These are phyloP conservation scores for Corythucha ciliata DNA, from an alignment of 2,888 invertebrate species.

Conservation along the genomic window DNA sequence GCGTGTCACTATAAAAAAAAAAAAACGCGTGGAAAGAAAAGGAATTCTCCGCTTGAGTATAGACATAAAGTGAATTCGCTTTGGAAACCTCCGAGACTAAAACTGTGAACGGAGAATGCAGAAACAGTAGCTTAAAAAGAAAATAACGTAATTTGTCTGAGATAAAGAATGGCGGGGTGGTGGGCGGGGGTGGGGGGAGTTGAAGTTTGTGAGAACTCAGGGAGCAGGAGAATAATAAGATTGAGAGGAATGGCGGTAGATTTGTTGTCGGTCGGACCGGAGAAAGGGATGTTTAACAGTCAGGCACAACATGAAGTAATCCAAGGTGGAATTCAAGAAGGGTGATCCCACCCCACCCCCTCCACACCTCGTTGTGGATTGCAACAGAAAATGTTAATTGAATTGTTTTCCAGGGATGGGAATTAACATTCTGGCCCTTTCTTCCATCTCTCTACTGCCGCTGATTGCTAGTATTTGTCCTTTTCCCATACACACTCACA, in stretches of 20 bases:
- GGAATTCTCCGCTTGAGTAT: no score
- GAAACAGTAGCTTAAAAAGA: no score
- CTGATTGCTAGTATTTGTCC: conserved; percentile 31
- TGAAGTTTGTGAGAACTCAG: no score
- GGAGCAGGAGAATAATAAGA: no score
- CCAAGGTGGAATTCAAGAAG: conserved; percentile 30
- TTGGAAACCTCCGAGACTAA: no score
- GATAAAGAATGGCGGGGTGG: no score
- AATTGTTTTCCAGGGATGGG: conserved; percentile 31
- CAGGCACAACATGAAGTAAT: conserved; percentile 30
- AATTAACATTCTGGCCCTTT: conserved; percentile 32
- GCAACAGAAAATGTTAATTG: conserved; percentile 33
- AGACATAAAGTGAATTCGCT: no score
- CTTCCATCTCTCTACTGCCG: conserved; percentile 21
- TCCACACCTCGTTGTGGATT: conserved; percentile 27
- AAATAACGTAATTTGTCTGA: no score
- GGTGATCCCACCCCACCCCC: conserved; percentile 14
- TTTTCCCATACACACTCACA: conserved; percentile 20
- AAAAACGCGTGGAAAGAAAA: no score
- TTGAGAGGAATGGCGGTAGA: conserved; percentile 11
- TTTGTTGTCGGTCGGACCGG: conserved; percentile 11
- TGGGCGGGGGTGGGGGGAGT: no score
- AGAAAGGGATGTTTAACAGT: conserved; percentile 27
- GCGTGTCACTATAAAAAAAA: no score
- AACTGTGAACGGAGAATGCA: no score